These are phyloP conservation scores for Drosophila incognita DNA, from an alignment of 2,888 invertebrate genomes.

Conservation along the genomic window DNA sequence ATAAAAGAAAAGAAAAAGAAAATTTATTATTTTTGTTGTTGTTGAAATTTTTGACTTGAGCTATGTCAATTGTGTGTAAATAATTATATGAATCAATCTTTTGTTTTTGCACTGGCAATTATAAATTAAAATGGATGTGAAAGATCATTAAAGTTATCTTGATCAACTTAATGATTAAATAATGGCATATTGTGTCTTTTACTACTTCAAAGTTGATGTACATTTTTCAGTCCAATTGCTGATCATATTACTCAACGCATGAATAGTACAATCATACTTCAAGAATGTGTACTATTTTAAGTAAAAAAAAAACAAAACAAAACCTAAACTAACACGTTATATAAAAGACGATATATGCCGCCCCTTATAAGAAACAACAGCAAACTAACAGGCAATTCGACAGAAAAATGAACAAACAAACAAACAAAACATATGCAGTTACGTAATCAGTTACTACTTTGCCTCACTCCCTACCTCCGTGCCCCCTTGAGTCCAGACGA, in stretches of 20 bases:
- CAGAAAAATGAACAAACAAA: constrained; percentile 6
- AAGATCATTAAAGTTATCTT: neutral
- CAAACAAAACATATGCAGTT: constrained; percentile 23
- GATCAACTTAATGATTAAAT: neutral
- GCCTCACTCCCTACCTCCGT: neutral
- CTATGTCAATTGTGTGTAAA: constrained; percentile 50
- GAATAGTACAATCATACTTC: constrained; percentile 59
- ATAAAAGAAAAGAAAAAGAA: constrained; percentile 2
- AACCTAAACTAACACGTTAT: constrained; percentile 1
- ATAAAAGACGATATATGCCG: constrained; percentile 16
- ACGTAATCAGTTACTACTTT: constrained; percentile 12
- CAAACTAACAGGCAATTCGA: constrained; percentile 35
- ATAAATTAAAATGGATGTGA: neutral
- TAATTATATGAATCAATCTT: constrained; percentile 20
- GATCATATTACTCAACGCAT: constrained; percentile 44
- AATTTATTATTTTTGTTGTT: neutral
- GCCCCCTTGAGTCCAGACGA: neutral
- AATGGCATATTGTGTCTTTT: constrained; percentile 1
- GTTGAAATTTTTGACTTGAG: neutral
- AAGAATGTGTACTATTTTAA: constrained; percentile 40
- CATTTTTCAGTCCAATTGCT: constrained; percentile 25
- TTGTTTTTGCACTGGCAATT: neutral
- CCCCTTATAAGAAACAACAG: neutral
- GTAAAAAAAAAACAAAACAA: constrained; percentile 1
- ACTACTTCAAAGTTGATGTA: constrained; percentile 11